Percentiles rank a stretch among this genome's conserved stretches.
phyloP scores from a whole-genome alignment of 2,113 vertebrate species.

The Nicator chloris region DNA sequence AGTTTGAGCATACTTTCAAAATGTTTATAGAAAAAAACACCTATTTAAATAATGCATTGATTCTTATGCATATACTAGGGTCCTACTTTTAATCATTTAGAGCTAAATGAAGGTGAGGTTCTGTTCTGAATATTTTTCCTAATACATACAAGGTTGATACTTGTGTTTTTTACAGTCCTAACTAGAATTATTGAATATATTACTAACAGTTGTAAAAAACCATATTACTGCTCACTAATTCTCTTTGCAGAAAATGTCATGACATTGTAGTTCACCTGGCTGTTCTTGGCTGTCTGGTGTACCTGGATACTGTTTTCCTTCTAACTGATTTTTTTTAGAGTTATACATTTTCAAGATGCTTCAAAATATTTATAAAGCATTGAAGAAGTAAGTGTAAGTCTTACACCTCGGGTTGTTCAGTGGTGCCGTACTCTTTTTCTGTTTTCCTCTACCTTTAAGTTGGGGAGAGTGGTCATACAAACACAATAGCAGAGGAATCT shows the following conservation, averaged over 20 bases:
- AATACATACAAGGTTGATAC: neutral
- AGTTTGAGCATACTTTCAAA: neutral
- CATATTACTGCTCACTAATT: neutral
- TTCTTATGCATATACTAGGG: neutral
- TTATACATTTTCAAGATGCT: neutral
- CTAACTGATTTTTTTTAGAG: neutral
- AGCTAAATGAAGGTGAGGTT: neutral
- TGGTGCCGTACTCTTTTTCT: neutral
- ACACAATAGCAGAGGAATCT: neutral
- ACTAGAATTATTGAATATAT: neutral
- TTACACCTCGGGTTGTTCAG: neutral
- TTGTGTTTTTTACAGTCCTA: neutral
- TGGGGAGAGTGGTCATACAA: neutral
- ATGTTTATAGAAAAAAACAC: neutral
- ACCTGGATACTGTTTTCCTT: neutral
- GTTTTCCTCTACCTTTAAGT: neutral
- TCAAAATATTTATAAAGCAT: neutral
- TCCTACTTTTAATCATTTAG: neutral
- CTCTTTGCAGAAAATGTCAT: neutral
- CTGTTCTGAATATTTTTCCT: conserved; percentile 13
- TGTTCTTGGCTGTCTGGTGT: neutral
- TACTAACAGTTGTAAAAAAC: neutral
- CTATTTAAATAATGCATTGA: neutral
- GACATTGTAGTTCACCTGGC: neutral
- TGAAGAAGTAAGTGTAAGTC: neutral